Conservation (phyloP, 2,888 invertebrate species). For the Lissonota sp. region DNA sequence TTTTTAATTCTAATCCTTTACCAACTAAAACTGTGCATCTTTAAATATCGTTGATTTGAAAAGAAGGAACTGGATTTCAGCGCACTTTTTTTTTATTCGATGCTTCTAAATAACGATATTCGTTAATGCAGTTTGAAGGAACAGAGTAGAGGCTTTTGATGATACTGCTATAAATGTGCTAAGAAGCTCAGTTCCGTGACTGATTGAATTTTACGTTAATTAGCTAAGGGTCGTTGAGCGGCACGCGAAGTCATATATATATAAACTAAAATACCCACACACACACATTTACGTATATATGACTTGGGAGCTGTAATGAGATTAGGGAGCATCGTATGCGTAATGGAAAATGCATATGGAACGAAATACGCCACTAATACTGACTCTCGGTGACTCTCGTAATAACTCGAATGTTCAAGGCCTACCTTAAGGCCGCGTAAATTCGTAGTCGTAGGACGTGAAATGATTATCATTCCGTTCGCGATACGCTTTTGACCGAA, state of each 20-base stretch:
- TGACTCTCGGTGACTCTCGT: constrained; percentile 18
- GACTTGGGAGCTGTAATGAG: constrained; percentile 69
- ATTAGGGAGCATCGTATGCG: constrained; percentile 33
- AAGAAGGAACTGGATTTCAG: too few relatives aligned
- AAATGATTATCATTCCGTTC: constrained; percentile 29
- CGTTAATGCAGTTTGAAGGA: constrained; percentile 2
- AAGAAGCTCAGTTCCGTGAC: constrained; percentile 71
- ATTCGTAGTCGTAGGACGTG: constrained; percentile 21
- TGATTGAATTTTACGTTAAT: constrained; percentile 80
- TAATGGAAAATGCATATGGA: constrained; percentile 70
- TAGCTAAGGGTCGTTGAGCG: constrained; percentile 79
- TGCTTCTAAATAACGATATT: too few relatives aligned
- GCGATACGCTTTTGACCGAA: constrained; percentile 2
- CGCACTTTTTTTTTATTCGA: too few relatives aligned
- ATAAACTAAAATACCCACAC: background rate
- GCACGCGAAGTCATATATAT: constrained; percentile 73
- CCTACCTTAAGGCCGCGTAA: constrained; percentile 23
- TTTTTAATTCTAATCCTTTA: too few relatives aligned
- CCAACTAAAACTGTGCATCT: too few relatives aligned
- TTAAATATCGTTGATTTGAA: too few relatives aligned
- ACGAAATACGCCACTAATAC: constrained; percentile 58
- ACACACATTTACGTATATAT: constrained; percentile 37
- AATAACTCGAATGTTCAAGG: constrained; percentile 41
- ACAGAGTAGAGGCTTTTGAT: constrained; percentile 32
- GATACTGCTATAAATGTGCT: constrained; percentile 54